Conservation (phyloP, 1,140 invertebrate species). For the Papilio helenus region DNA sequence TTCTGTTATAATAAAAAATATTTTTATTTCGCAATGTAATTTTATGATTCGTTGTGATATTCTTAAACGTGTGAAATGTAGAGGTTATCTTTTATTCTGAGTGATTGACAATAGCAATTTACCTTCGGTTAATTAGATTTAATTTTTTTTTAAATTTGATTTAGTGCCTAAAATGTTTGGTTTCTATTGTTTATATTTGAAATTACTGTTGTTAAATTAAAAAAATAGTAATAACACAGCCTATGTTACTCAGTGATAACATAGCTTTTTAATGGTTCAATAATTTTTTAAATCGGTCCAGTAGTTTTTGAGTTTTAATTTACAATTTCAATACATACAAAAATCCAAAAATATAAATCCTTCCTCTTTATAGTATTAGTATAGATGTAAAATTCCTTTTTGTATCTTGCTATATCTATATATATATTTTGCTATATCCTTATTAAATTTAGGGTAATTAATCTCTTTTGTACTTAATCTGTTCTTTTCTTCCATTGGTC, state of each 20-base stretch:
- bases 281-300: too few relatives aligned
- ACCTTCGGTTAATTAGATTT: too few relatives aligned
- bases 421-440: background rate
- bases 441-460: background rate
- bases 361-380: too few relatives aligned
- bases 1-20: slow-evolving; percentile 1
- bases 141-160: too few relatives aligned
- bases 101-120: too few relatives aligned
- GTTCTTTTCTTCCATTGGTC: background rate
- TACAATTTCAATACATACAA: too few relatives aligned
- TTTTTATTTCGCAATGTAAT: slow-evolving; percentile 3
- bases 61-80: background rate
- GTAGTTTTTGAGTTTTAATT: too few relatives aligned
- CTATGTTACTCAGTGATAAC: too few relatives aligned
- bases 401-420: background rate
- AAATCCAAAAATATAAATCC: too few relatives aligned
- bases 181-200: background rate
- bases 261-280: too few relatives aligned
- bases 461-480: background rate
- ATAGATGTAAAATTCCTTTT: background rate
- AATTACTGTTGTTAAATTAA: too few relatives aligned
- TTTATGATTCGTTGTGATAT: background rate
- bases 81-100: background rate
- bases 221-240: too few relatives aligned
- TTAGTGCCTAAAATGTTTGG: background rate